phyloP scores from a whole-genome alignment of 2,888 invertebrate genomes.

The Malachius bipustulatus region DNA sequence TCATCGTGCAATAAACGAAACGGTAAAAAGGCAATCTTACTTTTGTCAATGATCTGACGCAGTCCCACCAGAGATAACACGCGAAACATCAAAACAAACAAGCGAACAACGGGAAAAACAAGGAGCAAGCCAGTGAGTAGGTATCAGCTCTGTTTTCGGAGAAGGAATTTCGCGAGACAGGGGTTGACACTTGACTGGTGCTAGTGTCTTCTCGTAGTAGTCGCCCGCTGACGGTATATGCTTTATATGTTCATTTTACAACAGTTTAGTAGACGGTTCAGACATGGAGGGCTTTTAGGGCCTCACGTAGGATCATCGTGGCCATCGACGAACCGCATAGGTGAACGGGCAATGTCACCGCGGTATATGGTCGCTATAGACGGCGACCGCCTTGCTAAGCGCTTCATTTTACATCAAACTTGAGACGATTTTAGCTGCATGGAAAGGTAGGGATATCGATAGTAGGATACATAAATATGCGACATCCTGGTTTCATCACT shows the following conservation, averaged over 20 bases:
- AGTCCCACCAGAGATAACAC: no score
- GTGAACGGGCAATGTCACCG: slow-evolving; percentile 26
- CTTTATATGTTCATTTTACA: slow-evolving; percentile 40
- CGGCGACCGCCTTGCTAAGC: slow-evolving; percentile 6
- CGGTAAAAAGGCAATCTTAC: no score
- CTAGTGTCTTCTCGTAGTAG: slow-evolving; percentile 29
- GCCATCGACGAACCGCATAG: slow-evolving; percentile 32
- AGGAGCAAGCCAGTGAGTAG: no score
- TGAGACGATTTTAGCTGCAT: slow-evolving; percentile 14
- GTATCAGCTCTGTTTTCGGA: no score
- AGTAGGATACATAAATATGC: no score
- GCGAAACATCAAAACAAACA: no score
- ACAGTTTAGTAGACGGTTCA: slow-evolving; percentile 34
- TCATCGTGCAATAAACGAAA: no score
- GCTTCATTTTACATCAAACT: slow-evolving; percentile 16
- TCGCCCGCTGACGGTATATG: slow-evolving; percentile 34
- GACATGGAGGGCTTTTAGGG: slow-evolving; percentile 32
- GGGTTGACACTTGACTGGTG: slow-evolving; percentile 26
- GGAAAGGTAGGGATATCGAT: no score
- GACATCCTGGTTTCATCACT: no score
- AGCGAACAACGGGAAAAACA: no score
- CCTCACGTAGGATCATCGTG: slow-evolving; percentile 27
- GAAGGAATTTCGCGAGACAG: not conserved
- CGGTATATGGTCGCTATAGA: not conserved
- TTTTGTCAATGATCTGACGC: no score